Evolutionary conservation across 2,113 vertebrate genomes (phyloP), one percentile per base, ranked within the genome.

Genomic region (Rattus norvegicus): DNA sequence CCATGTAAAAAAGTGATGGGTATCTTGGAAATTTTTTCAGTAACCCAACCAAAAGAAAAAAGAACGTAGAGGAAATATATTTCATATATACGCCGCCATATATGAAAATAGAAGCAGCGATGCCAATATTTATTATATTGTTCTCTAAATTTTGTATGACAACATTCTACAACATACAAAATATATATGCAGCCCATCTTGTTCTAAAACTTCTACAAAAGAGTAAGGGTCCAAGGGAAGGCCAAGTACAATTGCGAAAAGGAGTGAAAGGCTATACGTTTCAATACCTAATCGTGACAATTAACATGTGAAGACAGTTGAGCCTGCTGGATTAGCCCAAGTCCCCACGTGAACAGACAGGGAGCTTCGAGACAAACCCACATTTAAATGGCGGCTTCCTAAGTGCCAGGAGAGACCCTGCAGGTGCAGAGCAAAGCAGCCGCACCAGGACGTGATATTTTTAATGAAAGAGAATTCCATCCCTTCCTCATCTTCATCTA

Each of bases 401-500:
- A 19, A 77, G 28, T 52, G 54, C 63, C 79, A 83, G 72, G 75
- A 59, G 12, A 84, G 47, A 49, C n/a, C 77, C 30, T 91, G 19
- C 24, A 94, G 43, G 83, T 83, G 76, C 13, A 30, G 30, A 93
- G 80, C 84, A 9, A 36, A 95, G 17, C 1, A 6, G 94, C 56
- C 94, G 4, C 47, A 81, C 20, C 11, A 87, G 54, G 65, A 52
- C 83, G 47, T 85, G 43, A 7, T 33, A 54, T 56, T 52, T 94
- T 63, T 49, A 95, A 54, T 67, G 65, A 91, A 93, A 49, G 59
- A 63, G 81, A 94, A 92, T 94, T 81, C 90, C 14, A 43, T 43
- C 1, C 30, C 1, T 90, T 26, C 59, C 2, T 90, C 61, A 79
- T 72, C 79, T 10, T 6, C 14, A 73, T 67, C 43, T 7, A 26